Conservation (phyloP, 1,140 invertebrate species). For the Protaetia brevitarsis region DNA sequence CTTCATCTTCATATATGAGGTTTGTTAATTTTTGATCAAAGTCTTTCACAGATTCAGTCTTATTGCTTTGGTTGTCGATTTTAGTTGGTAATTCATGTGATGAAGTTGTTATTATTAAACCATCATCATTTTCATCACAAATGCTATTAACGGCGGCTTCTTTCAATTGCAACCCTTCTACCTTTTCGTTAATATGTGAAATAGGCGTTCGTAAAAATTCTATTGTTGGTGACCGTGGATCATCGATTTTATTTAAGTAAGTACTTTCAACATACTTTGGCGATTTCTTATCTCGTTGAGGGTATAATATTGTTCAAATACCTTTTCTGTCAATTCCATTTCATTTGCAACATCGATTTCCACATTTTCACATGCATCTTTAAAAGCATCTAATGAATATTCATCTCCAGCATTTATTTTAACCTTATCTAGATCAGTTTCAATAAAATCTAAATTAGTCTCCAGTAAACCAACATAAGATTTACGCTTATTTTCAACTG, state of each 20-base stretch:
- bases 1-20: constrained; percentile 42
- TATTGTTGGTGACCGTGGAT: background rate
- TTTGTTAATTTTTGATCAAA: constrained; percentile 43
- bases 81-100: background rate
- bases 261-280: background rate
- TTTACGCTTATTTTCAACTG: constrained; percentile 37
- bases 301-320: background rate
- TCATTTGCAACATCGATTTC: too few species aligned
- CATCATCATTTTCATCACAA: background rate
- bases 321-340: too few species aligned
- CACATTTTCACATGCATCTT: too few species aligned
- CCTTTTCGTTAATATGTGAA: background rate
- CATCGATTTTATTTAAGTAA: background rate
- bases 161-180: background rate
- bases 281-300: background rate
- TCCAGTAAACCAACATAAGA: constrained; percentile 43
- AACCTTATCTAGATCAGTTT: constrained; percentile 42
- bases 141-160: background rate
- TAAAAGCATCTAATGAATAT: too few species aligned
- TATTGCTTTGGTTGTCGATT: background rate
- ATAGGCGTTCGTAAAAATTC: background rate
- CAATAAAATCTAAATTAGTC: constrained; percentile 46
- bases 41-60: background rate
- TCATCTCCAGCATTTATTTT: too few species aligned
- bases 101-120: background rate